Conservation (phyloP, 35 echinoderm and acorn worm genomes). For the Heliocidaris erythrogramma region DNA sequence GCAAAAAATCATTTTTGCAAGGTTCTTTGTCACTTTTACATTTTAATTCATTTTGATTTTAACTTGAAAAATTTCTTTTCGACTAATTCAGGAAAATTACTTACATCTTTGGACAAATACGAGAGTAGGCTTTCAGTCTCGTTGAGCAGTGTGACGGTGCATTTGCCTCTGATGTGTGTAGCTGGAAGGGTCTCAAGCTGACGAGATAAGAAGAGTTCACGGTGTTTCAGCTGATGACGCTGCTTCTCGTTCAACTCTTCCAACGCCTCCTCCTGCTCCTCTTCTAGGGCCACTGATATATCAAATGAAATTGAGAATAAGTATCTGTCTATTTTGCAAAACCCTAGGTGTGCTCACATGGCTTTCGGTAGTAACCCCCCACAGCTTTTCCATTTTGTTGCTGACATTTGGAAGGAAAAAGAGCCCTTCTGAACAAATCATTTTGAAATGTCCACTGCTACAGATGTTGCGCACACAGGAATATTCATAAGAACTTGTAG, state of each 20-base stretch:
- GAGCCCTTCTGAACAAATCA: too few species aligned
- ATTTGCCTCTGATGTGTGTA: constrained; percentile 98
- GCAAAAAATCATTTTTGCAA: too few species aligned
- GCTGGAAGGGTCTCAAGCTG: constrained; percentile 96
- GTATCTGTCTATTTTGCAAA: too few species aligned
- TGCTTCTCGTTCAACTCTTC: constrained; percentile 95
- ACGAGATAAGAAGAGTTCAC: constrained; percentile 91
- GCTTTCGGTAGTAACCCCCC: not conserved
- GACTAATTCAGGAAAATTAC: not conserved
- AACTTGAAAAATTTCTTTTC: too few species aligned
- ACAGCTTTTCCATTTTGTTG: not conserved
- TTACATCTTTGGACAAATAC: constrained; percentile 95
- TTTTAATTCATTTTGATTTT: too few species aligned
- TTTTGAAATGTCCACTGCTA: too few species aligned
- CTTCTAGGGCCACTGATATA: constrained; percentile 79
- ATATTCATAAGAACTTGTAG: too few species aligned
- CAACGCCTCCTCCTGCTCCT: constrained; percentile 91
- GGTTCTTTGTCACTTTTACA: too few species aligned
- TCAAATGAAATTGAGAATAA: not conserved
- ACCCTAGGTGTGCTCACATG: not conserved
- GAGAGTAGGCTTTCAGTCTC: constrained; percentile 93
- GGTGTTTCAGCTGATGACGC: constrained; percentile 94
- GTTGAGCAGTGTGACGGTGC: constrained; percentile 96
- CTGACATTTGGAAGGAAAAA: not conserved
- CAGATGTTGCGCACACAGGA: too few species aligned